Base-by-base conservation (phyloP, 2,888 invertebrate species). In the Caenorhabditis japonica region DNA sequence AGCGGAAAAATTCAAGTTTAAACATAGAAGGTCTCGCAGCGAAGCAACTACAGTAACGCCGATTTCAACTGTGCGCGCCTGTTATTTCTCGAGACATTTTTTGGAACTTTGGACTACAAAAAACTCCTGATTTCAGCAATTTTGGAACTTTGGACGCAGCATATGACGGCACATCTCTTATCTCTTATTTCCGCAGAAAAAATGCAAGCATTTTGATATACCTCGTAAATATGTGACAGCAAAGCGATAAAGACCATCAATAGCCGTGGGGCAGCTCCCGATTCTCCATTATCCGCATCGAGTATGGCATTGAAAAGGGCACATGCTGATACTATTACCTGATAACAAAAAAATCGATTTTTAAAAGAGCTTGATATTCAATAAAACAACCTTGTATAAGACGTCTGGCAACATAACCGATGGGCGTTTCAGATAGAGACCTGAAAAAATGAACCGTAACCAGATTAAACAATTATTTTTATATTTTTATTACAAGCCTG, bases 331-430 rank as follows among this genome's bases (percentile, higher is more conserved):
- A 76, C 46, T 8, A 64, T 23, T 8, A 73, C 62, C 76, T 76
- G 34, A 13, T n/a, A n/a, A n/a, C n/a, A 64, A 30, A 12, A 30
- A 8, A 1, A 19, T 49, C n/a, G 15, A 25, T 27, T 52, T 52
- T 2, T 13, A 23, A 8, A 25, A n/a, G 15, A 15, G 36, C 12
- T 38, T 38, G 36, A 38, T 38, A 10, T 27, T 41, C 2, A 3
- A 19, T 15, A 51, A 23, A 23, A 27, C 46, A 15, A 75, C 77
- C 34, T 77, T 77, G 33, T 69, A 77, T 7, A 75, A 5, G 3
- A 75, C 60, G 49, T 77, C 77, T 0, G 77, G 77, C 1, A 77
- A 27, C 74, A 77, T 77, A 25, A 74, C 47, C n/a, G 64, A 49
- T 1, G 77, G 77, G 27, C 66, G 43, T 34, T 68, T 71, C 27